Base-by-base conservation (phyloP, 2,113 vertebrate genomes). In the Phainopepla nitens region DNA sequence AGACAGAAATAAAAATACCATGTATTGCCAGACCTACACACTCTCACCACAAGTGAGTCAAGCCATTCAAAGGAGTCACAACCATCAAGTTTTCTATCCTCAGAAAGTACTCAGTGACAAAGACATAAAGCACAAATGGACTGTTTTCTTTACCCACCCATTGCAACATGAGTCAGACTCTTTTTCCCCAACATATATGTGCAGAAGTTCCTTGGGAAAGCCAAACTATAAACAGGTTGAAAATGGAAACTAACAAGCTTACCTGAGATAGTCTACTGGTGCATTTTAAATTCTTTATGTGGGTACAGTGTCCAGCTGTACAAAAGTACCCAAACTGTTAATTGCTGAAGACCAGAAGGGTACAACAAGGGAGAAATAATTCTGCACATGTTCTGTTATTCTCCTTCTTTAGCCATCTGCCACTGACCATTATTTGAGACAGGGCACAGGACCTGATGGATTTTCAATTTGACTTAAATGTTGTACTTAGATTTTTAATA, bases 401-500 rank as follows among this genome's bases (percentile, higher is more conserved):
- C 16, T 16, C 49, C 39, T 41, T 79, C n/a, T 58, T 78, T 56
- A 83, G 71, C 73, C 65, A 85, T 27, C 56, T 66, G 42, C 35
- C 71, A 31, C 16, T 75, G 78, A 69, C 73, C 70, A 68, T 18
- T 31, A 6, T 31, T 60, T 25, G 29, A 79, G 70, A 56, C n/a
- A 45, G 23, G 18, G 27, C 42, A 21, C 42, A 47, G 56, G 53
- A 70, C 35, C 42, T 24, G 35, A 81, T 51, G 39, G 71, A 75
- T 84, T 87, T 93, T 33, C 87, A 61, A 58, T 68, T 49, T 47
- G 20, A 82, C 10, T 44, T 50, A 64, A 85, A 82, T 31, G 41
- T 12, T 72, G 33, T 45, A 80, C 66, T 93, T 49, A 54, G 47
- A 50, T 53, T 82, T 87, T 93, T 71, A 94, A 91, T 24, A 88